phyloP scores from a whole-genome alignment of 2,888 invertebrate genomes.

The Drosophila affinis region DNA sequence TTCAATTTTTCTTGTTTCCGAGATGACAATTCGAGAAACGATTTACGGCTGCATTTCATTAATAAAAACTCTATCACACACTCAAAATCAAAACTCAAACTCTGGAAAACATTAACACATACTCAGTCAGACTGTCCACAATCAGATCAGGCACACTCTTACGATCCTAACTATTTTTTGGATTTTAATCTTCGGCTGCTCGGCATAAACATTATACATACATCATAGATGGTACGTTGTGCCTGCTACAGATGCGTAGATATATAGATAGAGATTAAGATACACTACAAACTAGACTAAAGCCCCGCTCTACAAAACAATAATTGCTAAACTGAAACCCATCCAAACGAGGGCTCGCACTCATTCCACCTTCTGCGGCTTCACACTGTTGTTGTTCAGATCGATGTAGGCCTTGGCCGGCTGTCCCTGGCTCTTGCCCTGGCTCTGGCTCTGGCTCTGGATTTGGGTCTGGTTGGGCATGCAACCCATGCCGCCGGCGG shows the following conservation, averaged over 20 bases:
- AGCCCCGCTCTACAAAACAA: constrained; percentile 48
- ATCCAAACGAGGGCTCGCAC: neutral
- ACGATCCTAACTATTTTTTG: constrained; percentile 69
- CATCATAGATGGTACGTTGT: constrained; percentile 25
- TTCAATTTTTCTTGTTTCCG: constrained; percentile 59
- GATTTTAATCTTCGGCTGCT: constrained; percentile 66
- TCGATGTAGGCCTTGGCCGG: constrained; percentile 81
- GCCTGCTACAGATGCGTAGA: constrained; percentile 43
- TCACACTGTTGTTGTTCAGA: constrained; percentile 81
- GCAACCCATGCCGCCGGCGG: constrained; percentile 81
- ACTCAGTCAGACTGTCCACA: constrained; percentile 24
- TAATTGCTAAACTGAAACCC: constrained; percentile 30
- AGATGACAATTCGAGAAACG: constrained; percentile 39
- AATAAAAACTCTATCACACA: constrained; percentile 54
- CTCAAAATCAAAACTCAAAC: constrained; percentile 37
- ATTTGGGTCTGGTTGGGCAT: constrained; percentile 64
- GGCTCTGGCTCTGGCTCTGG: constrained; percentile 12
- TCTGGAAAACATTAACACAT: constrained; percentile 36
- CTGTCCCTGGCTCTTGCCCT: constrained; percentile 48
- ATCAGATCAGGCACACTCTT: constrained; percentile 46
- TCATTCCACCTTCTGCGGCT: constrained; percentile 77
- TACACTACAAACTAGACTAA: constrained; percentile 63
- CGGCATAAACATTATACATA: constrained; percentile 71
- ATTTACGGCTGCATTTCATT: constrained; percentile 57
- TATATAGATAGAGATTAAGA: constrained; percentile 37